Evolutionary conservation across 2,797 vertebrate species (phyloP), one percentile per base, ranked within the genome.

Genomic region (Anguilla megastoma): DNA sequence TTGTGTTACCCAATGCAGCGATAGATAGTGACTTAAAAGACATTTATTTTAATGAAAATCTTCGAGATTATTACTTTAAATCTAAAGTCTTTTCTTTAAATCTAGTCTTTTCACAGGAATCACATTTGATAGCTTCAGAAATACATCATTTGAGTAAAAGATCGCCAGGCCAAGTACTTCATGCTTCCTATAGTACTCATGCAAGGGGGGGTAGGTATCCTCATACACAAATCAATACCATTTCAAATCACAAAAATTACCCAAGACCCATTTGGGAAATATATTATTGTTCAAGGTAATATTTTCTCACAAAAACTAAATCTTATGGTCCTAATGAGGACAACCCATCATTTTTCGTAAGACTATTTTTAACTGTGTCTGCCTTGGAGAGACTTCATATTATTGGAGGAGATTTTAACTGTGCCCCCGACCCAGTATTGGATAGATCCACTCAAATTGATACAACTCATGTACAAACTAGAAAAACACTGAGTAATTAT

Each of bases 141-240:
- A n/a, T n/a, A n/a, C n/a, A n/a, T n/a, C n/a, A n/a, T n/a, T n/a
- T n/a, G n/a, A n/a, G n/a, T n/a, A n/a, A n/a, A n/a, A n/a, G n/a
- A n/a, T n/a, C n/a, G n/a, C n/a, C n/a, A n/a, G n/a, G n/a, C n/a
- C n/a, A n/a, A n/a, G n/a, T n/a, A n/a, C n/a, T n/a, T n/a, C n/a
- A n/a, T n/a, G n/a, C n/a, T n/a, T n/a, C n/a, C n/a, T n/a, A n/a
- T n/a, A n/a, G n/a, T n/a, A n/a, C n/a, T n/a, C n/a, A n/a, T n/a
- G n/a, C n/a, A n/a, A n/a, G n/a, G n/a, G n/a, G n/a, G n/a, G n/a
- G n/a, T n/a, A n/a, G n/a, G n/a, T n/a, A 74, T 30, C 30, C 60
- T 88, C 0, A 74, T 89, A 74, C 89, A 89, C 33, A 89, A 24
- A 83, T 88, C 56, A 87, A 84, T 88, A 48, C 84, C 74, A 82